These are phyloP conservation scores for Diaperis boleti DNA, from an alignment of 2,888 invertebrate genomes.

Conservation along the genomic window DNA sequence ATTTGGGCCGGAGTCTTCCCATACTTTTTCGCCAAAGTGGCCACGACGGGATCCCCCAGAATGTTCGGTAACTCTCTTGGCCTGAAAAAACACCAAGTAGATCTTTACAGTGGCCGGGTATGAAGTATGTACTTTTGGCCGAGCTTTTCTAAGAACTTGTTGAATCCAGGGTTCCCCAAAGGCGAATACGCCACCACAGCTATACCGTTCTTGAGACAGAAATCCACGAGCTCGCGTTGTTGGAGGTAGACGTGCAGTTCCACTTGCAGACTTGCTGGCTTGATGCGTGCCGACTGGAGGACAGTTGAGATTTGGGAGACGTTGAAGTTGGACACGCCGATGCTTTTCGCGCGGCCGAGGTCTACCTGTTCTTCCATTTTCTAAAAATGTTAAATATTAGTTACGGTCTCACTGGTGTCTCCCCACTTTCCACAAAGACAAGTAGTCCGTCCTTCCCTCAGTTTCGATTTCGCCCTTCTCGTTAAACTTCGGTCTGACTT, in stretches of 20 bases:
- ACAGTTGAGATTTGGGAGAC: constrained; percentile 76
- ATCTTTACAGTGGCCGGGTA: too few species aligned
- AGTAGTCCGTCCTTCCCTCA: constrained; percentile 57
- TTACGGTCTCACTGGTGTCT: neutral
- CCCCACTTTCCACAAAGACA: constrained; percentile 50
- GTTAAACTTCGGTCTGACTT: neutral
- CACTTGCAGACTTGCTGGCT: constrained; percentile 74
- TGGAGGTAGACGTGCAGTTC: constrained; percentile 72
- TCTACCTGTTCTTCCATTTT: constrained; percentile 75
- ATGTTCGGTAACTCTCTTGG: neutral
- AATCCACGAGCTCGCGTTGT: constrained; percentile 62
- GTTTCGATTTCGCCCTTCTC: constrained; percentile 19
- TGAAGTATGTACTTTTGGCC: neutral
- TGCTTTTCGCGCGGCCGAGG: constrained; percentile 76
- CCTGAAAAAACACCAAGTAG: too few species aligned
- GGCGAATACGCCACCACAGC: constrained; percentile 51
- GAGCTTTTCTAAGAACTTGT: neutral
- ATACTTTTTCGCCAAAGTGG: neutral
- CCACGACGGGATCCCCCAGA: neutral
- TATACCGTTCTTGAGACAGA: constrained; percentile 64
- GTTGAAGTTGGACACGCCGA: constrained; percentile 87
- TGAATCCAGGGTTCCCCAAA: constrained; percentile 4
- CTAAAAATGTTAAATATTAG: constrained; percentile 59
- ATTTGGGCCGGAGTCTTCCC: constrained; percentile 73
- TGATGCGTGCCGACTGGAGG: constrained; percentile 69